Conservation (phyloP, 2,797 vertebrate species). For the Melopsittacus undulatus region DNA sequence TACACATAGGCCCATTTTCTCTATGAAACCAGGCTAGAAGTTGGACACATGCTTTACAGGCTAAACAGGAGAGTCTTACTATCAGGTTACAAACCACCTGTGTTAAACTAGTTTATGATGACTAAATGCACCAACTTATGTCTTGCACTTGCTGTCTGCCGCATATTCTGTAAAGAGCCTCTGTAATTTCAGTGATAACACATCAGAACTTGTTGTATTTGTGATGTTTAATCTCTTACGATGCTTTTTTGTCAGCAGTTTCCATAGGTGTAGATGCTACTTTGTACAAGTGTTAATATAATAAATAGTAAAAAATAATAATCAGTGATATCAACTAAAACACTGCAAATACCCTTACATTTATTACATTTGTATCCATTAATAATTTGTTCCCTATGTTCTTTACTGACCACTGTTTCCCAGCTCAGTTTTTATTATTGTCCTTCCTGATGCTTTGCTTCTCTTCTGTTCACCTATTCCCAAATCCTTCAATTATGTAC, state of each 20-base stretch:
- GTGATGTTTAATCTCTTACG: too few species aligned
- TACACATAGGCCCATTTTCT: neutral
- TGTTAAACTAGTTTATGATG: neutral
- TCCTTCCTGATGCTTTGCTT: neutral
- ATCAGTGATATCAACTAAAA: neutral
- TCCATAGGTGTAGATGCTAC: neutral
- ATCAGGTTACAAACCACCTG: neutral
- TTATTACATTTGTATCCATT: neutral
- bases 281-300: neutral
- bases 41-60: neutral
- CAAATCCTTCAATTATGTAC: neutral
- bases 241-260: neutral
- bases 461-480: neutral
- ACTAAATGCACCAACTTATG: neutral
- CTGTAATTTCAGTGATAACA: neutral
- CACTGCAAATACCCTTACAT: neutral
- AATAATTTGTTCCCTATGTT: neutral
- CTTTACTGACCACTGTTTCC: neutral
- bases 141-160: neutral
- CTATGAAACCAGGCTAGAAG: neutral
- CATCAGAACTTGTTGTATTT: neutral
- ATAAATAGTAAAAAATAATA: neutral
- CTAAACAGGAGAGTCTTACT: neutral
- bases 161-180: neutral
- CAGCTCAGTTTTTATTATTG: neutral